A percentile compares a stretch with the other conserved stretches of the same genome.
These are phyloP conservation scores for Halcyon badia DNA, from an alignment of 2,797 vertebrate species.

Conservation along the genomic window DNA sequence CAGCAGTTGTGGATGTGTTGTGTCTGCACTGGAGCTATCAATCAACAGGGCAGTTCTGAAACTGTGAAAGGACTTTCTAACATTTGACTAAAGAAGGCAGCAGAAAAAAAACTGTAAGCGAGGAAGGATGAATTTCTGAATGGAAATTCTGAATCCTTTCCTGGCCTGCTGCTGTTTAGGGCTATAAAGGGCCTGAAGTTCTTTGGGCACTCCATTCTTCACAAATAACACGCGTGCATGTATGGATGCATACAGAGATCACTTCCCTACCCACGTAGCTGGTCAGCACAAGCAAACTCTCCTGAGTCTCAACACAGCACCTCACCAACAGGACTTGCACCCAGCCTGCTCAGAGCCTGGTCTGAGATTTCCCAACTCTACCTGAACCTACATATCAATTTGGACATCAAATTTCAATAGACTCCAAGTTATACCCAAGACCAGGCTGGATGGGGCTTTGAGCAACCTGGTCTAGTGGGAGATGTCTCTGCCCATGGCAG, in stretches of 20 bases:
- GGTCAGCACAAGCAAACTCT: neutral
- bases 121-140: neutral
- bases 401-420: neutral
- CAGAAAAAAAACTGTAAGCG: neutral
- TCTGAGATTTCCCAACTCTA: neutral
- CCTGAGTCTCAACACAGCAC: neutral
- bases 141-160: neutral
- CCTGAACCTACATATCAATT: accelerated
- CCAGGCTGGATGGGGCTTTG: too few relatives aligned
- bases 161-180: neutral
- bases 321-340: neutral
- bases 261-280: neutral
- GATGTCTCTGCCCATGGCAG: too few relatives aligned
- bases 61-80: neutral
- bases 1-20: neutral
- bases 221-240: neutral
- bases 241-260: neutral
- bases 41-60: neutral
- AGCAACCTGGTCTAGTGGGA: too few relatives aligned
- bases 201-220: neutral
- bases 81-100: neutral
- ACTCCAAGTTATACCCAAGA: neutral
- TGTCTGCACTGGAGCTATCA: neutral
- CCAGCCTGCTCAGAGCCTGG: neutral
- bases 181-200: neutral